Conservation (phyloP, 2,797 vertebrate species). For the Bovichtus variegatus region DNA sequence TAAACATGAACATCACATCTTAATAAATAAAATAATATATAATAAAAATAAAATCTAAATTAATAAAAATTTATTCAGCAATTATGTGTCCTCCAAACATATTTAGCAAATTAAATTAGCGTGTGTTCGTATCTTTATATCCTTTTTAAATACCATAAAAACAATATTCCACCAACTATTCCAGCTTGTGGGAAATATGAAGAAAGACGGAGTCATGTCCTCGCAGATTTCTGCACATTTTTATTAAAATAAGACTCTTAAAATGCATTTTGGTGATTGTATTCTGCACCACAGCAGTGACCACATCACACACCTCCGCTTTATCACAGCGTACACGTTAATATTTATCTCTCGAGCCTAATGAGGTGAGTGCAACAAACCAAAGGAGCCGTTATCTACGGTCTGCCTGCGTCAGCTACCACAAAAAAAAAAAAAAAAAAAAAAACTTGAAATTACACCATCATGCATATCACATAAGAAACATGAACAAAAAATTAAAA, state of each 20-base stretch:
- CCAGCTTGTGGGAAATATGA: background rate
- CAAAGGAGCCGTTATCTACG: slow-evolving; percentile 34
- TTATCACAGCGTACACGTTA: too few relatives aligned
- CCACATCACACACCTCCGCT: slow-evolving; percentile 12
- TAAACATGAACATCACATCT: too few relatives aligned
- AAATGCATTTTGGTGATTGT: slow-evolving; percentile 20
- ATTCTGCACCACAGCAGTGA: slow-evolving; percentile 17
- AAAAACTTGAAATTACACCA: slow-evolving; percentile 11
- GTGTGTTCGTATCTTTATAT: too few relatives aligned
- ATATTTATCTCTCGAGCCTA: background rate
- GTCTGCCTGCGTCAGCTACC: too few relatives aligned
- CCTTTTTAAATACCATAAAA: too few relatives aligned
- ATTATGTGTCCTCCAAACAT: background rate
- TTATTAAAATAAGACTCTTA: slow-evolving; percentile 57
- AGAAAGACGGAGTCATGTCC: background rate
- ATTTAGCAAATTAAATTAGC: too few relatives aligned
- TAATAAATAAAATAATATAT: too few relatives aligned
- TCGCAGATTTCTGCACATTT: slow-evolving; percentile 40
- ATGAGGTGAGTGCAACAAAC: slow-evolving; percentile 2
- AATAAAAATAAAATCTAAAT: too few relatives aligned
- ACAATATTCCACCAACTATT: background rate
- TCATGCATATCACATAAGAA: slow-evolving; percentile 56
- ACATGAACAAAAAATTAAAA: slow-evolving; percentile 21
- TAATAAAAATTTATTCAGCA: too few relatives aligned
- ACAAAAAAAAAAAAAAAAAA: too few relatives aligned